Evolutionary conservation across 1,140 invertebrate species (phyloP).

Genomic region (Vanessa tameamea): DNA sequence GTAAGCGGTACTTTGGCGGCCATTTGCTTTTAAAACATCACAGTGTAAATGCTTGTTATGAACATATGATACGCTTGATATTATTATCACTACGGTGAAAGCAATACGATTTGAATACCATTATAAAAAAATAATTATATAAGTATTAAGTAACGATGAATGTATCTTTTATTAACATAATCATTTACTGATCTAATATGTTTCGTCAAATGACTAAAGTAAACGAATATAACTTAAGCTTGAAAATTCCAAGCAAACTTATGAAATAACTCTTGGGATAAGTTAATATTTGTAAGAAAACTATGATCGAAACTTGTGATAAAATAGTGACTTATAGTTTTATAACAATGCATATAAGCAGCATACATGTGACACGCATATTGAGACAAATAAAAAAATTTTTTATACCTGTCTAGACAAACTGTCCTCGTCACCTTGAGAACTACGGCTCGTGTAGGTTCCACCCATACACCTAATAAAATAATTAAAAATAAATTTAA

Average conservation of each 20-base stretch:
- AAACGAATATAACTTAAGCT: too few species aligned
- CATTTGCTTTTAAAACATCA: conserved; percentile 12
- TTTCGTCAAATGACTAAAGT: too few species aligned
- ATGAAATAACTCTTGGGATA: too few species aligned
- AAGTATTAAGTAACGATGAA: too few species aligned
- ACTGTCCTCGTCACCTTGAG: conserved; percentile 84
- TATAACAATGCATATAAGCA: conserved; percentile 12
- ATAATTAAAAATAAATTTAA: neutral
- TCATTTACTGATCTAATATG: too few species aligned
- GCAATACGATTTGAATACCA: neutral
- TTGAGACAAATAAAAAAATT: neutral
- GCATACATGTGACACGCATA: conserved; percentile 6
- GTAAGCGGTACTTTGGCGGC: conserved; percentile 15
- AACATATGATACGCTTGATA: neutral
- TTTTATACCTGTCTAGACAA: conserved; percentile 76
- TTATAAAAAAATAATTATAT: neutral
- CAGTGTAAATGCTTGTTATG: conserved; percentile 11
- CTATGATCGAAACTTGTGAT: too few species aligned
- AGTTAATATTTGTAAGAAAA: too few species aligned
- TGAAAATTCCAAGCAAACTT: too few species aligned
- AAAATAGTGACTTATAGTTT: too few species aligned
- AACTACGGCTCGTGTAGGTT: conserved; percentile 81
- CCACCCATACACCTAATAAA: conserved; percentile 85
- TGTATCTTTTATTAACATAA: too few species aligned
- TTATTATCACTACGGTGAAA: conserved; percentile 7